Conservation (phyloP, 2,113 vertebrate species). For the Halcyon senegalensis region DNA sequence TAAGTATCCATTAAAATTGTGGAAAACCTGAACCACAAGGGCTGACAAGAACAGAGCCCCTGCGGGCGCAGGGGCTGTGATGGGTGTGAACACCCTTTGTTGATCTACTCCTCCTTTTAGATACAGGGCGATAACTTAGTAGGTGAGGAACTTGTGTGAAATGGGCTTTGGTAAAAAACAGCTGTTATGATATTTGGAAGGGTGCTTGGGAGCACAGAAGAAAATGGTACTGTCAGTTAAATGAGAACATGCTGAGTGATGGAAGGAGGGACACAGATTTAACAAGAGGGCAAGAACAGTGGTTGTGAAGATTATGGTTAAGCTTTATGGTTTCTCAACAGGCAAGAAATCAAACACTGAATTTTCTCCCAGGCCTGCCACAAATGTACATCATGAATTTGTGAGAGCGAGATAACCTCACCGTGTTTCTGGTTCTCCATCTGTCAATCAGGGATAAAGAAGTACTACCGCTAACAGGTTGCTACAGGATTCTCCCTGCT, state of each 20-base stretch:
- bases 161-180: neutral
- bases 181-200: neutral
- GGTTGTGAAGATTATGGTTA: neutral
- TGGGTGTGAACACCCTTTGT: neutral
- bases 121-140: neutral
- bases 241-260: neutral
- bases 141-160: neutral
- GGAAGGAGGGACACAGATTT: neutral
- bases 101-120: neutral
- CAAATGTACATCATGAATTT: neutral
- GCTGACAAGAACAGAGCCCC: neutral
- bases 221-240: neutral
- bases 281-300: neutral
- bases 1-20: neutral
- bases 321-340: neutral
- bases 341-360: neutral
- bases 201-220: neutral
- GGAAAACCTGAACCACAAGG: neutral
- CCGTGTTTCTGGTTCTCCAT: neutral
- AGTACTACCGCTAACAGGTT: neutral
- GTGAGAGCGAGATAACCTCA: neutral
- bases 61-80: neutral
- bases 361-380: neutral
- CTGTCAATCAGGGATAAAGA: neutral
- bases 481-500: neutral